Base-by-base conservation (phyloP, 1,140 invertebrate species). In the Cotesia typhae region DNA sequence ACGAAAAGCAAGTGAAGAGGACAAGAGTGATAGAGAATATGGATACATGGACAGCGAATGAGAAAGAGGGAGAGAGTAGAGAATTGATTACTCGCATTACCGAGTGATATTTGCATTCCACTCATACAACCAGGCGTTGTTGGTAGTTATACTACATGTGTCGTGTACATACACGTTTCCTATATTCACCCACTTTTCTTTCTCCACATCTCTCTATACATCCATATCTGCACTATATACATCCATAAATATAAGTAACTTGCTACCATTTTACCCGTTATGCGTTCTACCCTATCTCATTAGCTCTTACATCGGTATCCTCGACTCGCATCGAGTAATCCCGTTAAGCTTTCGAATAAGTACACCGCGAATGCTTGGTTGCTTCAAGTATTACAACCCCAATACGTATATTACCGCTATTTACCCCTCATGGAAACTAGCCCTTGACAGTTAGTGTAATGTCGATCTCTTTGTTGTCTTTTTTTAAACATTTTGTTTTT, bases 101-200 rank as follows among this genome's bases (percentile, higher is more conserved):
- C 81, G 78, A 81, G 77, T 79, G 81, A 84, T 85, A 83, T 86
- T 86, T 85, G 84, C 84, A 82, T 83, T 86, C 76, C 82, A 83
- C 83, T 85, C 79, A 79, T 82, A 77, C 76, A 76, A 77, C 41
- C 41, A 47, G 73, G 73, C 73, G 65, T 20, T 71, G 66, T 63
- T 75, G 74, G 70, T 72, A 76, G 70, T 60, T 76, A 74, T 67
- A 71, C 74, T 75, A 76, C 78, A 75, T 35, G 52, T 55, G 28
- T 51, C 38, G 63, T 59, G 51, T 47, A 47, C 41, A 7, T 72
- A 52, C 20, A 9, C 36, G 14, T 17, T 9, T 36, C 36, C 41
- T 41, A 41, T 63, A 47, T 20, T 9, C 55, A 2, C 61, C 38
- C 64, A 4, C 55, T 71, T 57, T 20, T 20, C 59, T 53, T 17